Evolutionary conservation across 2,888 invertebrate species (phyloP), one percentile per base, ranked within the genome.

Genomic region (Tetanocera ferruginea): DNA sequence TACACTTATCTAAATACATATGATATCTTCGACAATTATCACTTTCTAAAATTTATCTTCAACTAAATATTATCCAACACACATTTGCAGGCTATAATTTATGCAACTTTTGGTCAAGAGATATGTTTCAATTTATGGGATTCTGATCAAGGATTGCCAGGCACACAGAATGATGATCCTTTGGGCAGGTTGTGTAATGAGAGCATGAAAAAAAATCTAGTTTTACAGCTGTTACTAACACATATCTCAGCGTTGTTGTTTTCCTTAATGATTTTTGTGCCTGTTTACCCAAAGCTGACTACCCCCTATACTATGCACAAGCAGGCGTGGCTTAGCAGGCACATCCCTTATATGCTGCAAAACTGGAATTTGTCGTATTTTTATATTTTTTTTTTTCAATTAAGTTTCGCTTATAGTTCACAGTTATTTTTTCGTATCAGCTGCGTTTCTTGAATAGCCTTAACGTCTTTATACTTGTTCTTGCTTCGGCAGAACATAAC

Each of bases 401-500:
- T 60, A 25, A 2, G 19, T 37, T 17, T 0, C 6, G 67, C 67
- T 34, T 67, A 43, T 43, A 23, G 19, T 67, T 67, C 67, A 37
- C 14, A 28, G 19, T 6, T 9, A 67, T n/a, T 67, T 67, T 37
- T 67, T 67, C 37, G 67, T 19, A 2, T 5, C n/a, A 31, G 19
- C 37, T n/a, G 14, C 14, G 17, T 11, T 43, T 34, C 23, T 34
- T 37, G 19, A 23, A 37, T 1, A 37, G n/a, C 67, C 43, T 17
- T n/a, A 23, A 3, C 37, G 1, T 14, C 3, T 0, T 19, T n/a
- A n/a, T 9, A 19, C 19, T 81, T 34, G 83, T 83, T 93, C 93
- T 93, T 93, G 93, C 93, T 93, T 93, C 93, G 93, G 93, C 93
- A 93, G 93, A 93, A 93, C 93, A 93, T 93, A 93, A 93, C 94